These are phyloP conservation scores for Collichthys lucidus DNA, from an alignment of 2,113 vertebrate genomes.

Conservation along the genomic window DNA sequence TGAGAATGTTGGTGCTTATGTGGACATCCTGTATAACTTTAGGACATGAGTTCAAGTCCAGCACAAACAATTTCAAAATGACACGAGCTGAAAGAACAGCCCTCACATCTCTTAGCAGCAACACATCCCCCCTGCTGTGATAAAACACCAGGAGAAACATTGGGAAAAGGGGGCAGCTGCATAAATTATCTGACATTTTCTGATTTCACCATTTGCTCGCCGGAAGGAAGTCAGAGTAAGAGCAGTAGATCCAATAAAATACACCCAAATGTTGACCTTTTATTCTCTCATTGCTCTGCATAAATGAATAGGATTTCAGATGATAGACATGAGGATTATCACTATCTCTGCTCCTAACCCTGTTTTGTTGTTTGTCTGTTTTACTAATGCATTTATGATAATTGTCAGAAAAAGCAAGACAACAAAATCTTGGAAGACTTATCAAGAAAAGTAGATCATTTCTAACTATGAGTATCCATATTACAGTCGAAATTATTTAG, in stretches of 20 bases:
- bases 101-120: conserved; percentile 38
- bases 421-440: background rate
- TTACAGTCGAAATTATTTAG: background rate
- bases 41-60: background rate
- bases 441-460: background rate
- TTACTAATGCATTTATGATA: background rate
- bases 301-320: background rate
- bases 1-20: background rate
- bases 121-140: conserved; percentile 25
- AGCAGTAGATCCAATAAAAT: conserved; percentile 24
- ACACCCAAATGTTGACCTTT: conserved; percentile 23
- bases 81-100: conserved; percentile 1
- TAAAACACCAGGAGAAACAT: conserved; percentile 62
- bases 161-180: conserved; percentile 48
- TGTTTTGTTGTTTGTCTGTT: background rate
- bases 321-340: background rate
- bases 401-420: background rate
- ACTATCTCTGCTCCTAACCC: background rate
- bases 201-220: conserved; percentile 35
- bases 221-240: conserved; percentile 22
- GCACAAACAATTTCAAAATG: conserved; percentile 25
- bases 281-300: background rate
- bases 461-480: background rate
- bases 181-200: conserved; percentile 70
- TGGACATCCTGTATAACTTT: background rate